phyloP scores from a whole-genome alignment of 92 coral and sea anemone genomes.

The Parazoanthus atlanticus region DNA sequence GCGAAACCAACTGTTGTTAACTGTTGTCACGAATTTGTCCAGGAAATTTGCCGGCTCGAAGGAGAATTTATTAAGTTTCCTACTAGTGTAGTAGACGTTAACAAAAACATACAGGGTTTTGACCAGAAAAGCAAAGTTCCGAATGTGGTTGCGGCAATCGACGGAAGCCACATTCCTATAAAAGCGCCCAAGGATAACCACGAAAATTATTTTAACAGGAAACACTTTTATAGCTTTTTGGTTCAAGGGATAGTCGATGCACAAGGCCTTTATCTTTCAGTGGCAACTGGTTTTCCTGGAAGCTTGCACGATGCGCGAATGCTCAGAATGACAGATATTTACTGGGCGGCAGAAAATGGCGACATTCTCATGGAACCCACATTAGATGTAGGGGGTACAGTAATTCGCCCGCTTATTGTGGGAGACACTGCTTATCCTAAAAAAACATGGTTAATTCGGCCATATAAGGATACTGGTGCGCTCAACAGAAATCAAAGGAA shows the following conservation, averaged over 20 bases:
- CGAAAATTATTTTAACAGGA: slow-evolving; percentile 62
- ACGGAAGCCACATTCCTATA: slow-evolving; percentile 57
- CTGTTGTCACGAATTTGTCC: slow-evolving; percentile 34
- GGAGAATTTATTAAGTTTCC: slow-evolving; percentile 54
- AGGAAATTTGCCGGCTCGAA: slow-evolving; percentile 45
- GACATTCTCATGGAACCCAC: slow-evolving; percentile 58
- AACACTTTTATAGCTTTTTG: slow-evolving; percentile 55
- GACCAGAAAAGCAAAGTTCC: slow-evolving; percentile 45
- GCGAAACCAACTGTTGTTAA: slow-evolving; percentile 43
- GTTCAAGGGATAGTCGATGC: slow-evolving; percentile 63
- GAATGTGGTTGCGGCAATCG: slow-evolving; percentile 54
- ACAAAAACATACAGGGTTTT: slow-evolving; percentile 47
- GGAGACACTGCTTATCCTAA: slow-evolving; percentile 56
- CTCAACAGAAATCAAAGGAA: slow-evolving; percentile 38
- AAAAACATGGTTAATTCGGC: slow-evolving; percentile 54
- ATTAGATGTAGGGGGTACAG: slow-evolving; percentile 33
- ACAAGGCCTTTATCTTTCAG: slow-evolving; percentile 54
- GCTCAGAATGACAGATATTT: slow-evolving; percentile 47
- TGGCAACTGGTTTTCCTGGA: slow-evolving; percentile 58
- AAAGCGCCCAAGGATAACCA: slow-evolving; percentile 57
- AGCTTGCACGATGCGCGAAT: slow-evolving; percentile 60
- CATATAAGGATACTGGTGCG: slow-evolving; percentile 57
- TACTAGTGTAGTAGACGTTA: slow-evolving; percentile 44
- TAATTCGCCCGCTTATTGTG: slow-evolving; percentile 52
- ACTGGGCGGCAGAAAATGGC: slow-evolving; percentile 48